These are phyloP conservation scores for Hiodon alosoides DNA, from an alignment of 2,113 vertebrate species.

Conservation along the genomic window DNA sequence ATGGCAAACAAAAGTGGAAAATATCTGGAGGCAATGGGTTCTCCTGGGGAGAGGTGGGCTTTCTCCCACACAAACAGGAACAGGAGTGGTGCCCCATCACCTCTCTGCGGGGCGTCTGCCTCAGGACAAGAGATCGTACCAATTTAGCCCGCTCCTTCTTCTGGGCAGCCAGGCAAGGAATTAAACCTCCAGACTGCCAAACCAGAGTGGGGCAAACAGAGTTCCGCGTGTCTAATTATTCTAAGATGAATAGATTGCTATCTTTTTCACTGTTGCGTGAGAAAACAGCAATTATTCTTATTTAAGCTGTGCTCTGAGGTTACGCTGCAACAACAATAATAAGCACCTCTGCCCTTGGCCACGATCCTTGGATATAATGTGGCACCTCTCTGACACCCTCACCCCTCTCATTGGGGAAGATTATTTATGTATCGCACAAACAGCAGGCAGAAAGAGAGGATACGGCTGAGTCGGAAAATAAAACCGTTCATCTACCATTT, in stretches of 20 bases:
- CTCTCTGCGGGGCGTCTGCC: too few relatives aligned
- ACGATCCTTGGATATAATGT: conserved; percentile 51
- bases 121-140: too few relatives aligned
- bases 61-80: background rate
- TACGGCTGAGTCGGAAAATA: conserved; percentile 35
- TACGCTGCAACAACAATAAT: conserved; percentile 42
- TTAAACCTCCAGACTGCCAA: background rate
- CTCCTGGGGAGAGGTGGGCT: background rate
- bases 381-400: conserved; percentile 46
- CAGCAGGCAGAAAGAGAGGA: conserved; percentile 55
- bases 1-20: conserved; percentile 20
- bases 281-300: conserved; percentile 40
- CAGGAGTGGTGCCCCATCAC: background rate
- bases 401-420: conserved; percentile 42
- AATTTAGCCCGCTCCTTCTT: too few relatives aligned
- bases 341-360: conserved; percentile 40
- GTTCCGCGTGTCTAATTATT: background rate
- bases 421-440: conserved; percentile 55
- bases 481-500: conserved; percentile 40
- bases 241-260: conserved; percentile 7
- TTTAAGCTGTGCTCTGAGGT: conserved; percentile 36
- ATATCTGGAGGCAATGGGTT: background rate
- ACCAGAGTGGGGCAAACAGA: background rate
- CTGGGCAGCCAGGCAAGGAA: too few relatives aligned
- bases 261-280: conserved; percentile 37